Base-by-base conservation (phyloP, 2,888 invertebrate species). In the Scaptomyza cyrtandrae region DNA sequence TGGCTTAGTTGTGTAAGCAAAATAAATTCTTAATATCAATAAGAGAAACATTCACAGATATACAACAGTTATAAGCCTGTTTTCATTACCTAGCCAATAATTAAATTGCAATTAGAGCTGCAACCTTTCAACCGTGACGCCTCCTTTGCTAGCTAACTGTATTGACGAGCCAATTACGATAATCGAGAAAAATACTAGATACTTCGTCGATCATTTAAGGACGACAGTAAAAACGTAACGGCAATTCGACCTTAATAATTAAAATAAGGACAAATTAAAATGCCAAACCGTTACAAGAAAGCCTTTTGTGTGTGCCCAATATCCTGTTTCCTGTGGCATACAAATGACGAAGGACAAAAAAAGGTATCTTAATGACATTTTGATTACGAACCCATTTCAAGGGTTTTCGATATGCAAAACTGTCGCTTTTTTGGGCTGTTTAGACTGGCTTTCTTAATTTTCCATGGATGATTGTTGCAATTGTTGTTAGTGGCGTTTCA, bases 281-380 rank as follows among this genome's bases (percentile, higher is more conserved):
- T 64, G 71, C 46, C 63, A 52, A 45, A 39, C 14, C 16, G 33
- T 52, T 50, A 44, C 4, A 11, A 11, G 37, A 14, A 24, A 43
- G 43, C 35, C 33, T 35, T 43, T 55, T 45, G 1, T 16, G 7
- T n/a, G 24, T 41, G 29, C 44, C 16, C 35, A 33, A 33, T 49
- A 14, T 5, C 14, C 57, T 43, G 35, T 29, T 13, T 43, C 48
- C 48, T 27, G 41, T 41, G 46, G 33, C 6, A 35, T 11, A 9
- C 24, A 19, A 41, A 41, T 37, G 6, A 5, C 3, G 2, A 14
- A 39, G 9, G 9, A 39, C 14, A 19, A 24, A 3, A 57, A 59
- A 39, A 69, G 53, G 29, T 65, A 67, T 52, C 61, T 67, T 75
- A 83, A 86, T 84, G 77, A 52, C 71, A 86, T 81, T 83, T 84